Percentiles rank a stretch among this genome's conserved stretches.
Evolutionary conservation across 2,888 invertebrate species (phyloP).

Genomic region (Melanophora roralis): DNA sequence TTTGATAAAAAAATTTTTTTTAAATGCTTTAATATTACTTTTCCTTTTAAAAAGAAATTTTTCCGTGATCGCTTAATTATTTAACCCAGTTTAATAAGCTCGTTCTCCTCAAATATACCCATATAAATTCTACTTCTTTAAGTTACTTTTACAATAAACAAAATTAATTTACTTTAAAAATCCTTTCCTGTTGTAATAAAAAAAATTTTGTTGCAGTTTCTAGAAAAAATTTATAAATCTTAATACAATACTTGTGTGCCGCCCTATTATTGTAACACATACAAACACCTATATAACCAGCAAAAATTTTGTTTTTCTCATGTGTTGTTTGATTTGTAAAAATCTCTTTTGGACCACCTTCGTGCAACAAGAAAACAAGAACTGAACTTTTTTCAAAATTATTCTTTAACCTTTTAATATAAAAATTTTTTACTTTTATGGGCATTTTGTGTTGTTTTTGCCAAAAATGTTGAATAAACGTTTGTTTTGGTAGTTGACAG

Average conservation of each 20-base stretch:
- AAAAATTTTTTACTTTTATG: slow-evolving; percentile 10
- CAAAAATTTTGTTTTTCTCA: slow-evolving; percentile 10
- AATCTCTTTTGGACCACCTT: slow-evolving; percentile 49
- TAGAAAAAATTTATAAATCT: too few relatives aligned
- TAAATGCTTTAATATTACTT: too few relatives aligned
- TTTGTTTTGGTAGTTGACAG: slow-evolving; percentile 59
- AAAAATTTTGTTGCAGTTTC: too few relatives aligned
- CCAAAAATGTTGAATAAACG: slow-evolving; percentile 52
- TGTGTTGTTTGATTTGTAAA: slow-evolving; percentile 42
- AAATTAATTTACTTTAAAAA: too few relatives aligned
- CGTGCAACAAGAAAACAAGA: slow-evolving; percentile 18
- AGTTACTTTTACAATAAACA: too few relatives aligned
- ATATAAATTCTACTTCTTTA: too few relatives aligned
- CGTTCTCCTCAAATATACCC: too few relatives aligned
- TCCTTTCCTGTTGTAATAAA: too few relatives aligned
- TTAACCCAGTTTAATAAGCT: too few relatives aligned
- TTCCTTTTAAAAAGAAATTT: too few relatives aligned
- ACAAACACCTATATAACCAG: neutral
- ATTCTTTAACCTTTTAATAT: slow-evolving; percentile 38
- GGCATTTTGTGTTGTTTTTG: slow-evolving; percentile 21
- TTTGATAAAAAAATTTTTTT: too few relatives aligned
- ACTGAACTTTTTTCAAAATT: slow-evolving; percentile 16
- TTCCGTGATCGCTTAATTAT: too few relatives aligned
- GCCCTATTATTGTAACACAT: neutral
- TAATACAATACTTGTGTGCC: neutral